phyloP scores from a whole-genome alignment of 1,140 invertebrate genomes.

The Pentalonia nigronervosa region DNA sequence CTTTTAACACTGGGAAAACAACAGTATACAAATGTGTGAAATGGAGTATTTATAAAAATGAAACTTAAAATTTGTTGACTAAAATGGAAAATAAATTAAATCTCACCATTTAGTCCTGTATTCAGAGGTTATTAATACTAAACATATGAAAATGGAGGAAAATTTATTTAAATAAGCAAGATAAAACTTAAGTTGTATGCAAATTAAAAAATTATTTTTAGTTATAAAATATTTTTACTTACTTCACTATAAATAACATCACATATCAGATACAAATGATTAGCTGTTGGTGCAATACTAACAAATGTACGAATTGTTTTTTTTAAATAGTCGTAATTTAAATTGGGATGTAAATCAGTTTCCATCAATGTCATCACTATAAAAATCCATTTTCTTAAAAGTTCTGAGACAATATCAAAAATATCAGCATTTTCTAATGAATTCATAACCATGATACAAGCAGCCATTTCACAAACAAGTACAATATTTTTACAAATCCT shows the following conservation, averaged over 20 bases:
- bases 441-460: not conserved
- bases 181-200: not conserved
- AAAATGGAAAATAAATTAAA: not conserved
- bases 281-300: not conserved
- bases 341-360: not conserved
- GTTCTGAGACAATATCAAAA: not conserved
- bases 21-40: too few relatives aligned
- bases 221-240: not conserved
- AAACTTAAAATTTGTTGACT: not conserved
- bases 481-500: not conserved
- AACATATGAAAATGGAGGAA: too few relatives aligned
- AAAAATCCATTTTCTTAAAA: not conserved
- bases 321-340: not conserved
- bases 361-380: not conserved
- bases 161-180: not conserved
- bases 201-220: not conserved
- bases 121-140: too few relatives aligned
- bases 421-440: not conserved
- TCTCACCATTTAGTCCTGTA: not conserved
- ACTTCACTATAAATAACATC: not conserved
- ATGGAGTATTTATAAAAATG: too few relatives aligned
- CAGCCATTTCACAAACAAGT: constrained; percentile 30
- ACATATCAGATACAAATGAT: not conserved
- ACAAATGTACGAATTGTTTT: not conserved
- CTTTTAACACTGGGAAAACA: too few relatives aligned